Evolutionary conservation across 1,140 invertebrate species (phyloP), one percentile per base, ranked within the genome.

Genomic region (Anastrepha obliqua): DNA sequence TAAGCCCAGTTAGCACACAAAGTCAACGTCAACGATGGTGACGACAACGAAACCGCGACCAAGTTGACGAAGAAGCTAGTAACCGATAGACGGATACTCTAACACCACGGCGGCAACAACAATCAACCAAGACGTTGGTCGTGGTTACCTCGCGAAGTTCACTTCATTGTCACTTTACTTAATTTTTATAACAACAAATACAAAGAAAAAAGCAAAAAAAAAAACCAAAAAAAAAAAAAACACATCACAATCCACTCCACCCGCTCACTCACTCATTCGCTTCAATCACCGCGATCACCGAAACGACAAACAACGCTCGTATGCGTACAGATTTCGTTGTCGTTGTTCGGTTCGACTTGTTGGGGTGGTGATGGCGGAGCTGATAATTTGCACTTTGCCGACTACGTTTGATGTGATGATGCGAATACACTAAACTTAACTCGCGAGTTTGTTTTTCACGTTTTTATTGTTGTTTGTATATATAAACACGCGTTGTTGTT

Each of bases 161-260:
- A 81, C 47, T 81, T 81, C 74, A 81, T 55, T 81, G 44, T 29
- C 74, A 81, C 47, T 74, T 74, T 47, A 74, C 39, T 74, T 74
- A 39, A 74, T 15, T 74, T 74, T 9, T 15, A 15, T 29, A 29
- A 39, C 39, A 67, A 67, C n/a, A 42, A 67, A 67, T 11, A 2
- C 3, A 20, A 42, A 67, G 3, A 67, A 67, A 67, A 39, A 67
- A 42, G 2, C 60, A 62, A 9, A 5, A 62, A 15, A n/a, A 62
- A 62, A 62, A 74, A 13, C 7, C 20, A 74, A 1, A 4, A 29
- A 29, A 29, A 70, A 44, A 39, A 17, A 51, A 78, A 9, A 5
- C 70, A 51, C 74, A 44, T 47, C 74, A 81, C 9, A 55, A 51
- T 55, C 2, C 74, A 67, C 62, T n/a, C 85, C 8, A 44, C 85